These are phyloP conservation scores for Zaprionus camerounensis DNA, from an alignment of 1,140 invertebrate species.

Conservation along the genomic window DNA sequence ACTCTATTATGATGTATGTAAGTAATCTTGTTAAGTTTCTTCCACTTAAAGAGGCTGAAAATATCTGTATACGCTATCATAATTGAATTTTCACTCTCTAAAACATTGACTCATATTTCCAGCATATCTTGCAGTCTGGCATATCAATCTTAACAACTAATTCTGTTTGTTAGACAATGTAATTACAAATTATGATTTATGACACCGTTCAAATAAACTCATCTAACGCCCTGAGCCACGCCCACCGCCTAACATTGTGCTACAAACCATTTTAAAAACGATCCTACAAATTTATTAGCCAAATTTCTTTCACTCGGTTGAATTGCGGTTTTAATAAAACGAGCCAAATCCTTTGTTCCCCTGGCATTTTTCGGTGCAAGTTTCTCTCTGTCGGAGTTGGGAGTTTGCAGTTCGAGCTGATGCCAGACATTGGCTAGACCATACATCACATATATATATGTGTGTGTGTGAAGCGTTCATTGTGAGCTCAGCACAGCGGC, in stretches of 20 bases:
- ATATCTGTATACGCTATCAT: too few relatives aligned
- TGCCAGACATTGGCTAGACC: slow-evolving; percentile 61
- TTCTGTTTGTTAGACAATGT: slow-evolving; percentile 51
- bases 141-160: not conserved
- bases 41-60: too few relatives aligned
- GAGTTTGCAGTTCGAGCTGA: slow-evolving; percentile 26
- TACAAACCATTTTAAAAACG: slow-evolving; percentile 32
- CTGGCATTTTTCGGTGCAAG: slow-evolving; percentile 39
- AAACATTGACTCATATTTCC: not conserved
- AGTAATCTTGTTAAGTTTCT: not conserved
- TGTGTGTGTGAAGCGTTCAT: slow-evolving; percentile 13
- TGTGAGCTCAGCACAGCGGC: slow-evolving; percentile 40
- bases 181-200: slow-evolving; percentile 61
- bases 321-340: slow-evolving; percentile 73
- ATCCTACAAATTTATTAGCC: slow-evolving; percentile 40
- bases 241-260: slow-evolving; percentile 50
- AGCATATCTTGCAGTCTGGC: not conserved
- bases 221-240: slow-evolving; percentile 35
- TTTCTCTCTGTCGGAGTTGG: slow-evolving; percentile 21
- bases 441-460: slow-evolving; percentile 65
- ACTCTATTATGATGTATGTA: not conserved
- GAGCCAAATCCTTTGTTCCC: slow-evolving; percentile 36
- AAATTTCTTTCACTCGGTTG: slow-evolving; percentile 42
- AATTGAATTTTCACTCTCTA: too few relatives aligned
- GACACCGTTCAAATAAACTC: slow-evolving; percentile 30